Evolutionary conservation across 2,888 invertebrate species (phyloP), one percentile per base, ranked within the genome.

Genomic region (Autographa pulchrina): DNA sequence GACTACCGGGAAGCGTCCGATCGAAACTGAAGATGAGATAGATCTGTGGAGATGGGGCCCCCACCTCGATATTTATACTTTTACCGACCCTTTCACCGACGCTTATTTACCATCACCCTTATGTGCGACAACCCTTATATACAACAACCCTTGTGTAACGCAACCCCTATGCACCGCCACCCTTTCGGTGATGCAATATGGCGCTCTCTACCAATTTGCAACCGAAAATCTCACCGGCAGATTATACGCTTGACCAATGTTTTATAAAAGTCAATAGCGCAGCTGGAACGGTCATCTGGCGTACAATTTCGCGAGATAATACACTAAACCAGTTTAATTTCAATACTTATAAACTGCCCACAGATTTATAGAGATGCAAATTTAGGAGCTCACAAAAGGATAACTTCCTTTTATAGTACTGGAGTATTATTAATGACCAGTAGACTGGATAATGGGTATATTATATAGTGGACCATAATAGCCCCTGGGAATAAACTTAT

Each of bases 331-430:
- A 56, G 54, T 56, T 52, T 20, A 56, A 56, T 11, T 56, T 56
- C 54, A 56, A 56, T 56, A 20, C 54, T 20, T 56, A 25, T 20
- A 13, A 56, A 56, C 20, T 56, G 20, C 20, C 54, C 54, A 25
- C 25, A 20, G 20, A 20, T 56, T 25, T 56, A 56, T 56, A 56
- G 54, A 56, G 20, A 56, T 56, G 54, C 54, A 56, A 56, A 56
- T 56, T 56, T 25, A 20, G 25, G 13, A 56, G 20, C 14, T 20
- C 25, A 56, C 54, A 56, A 25, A 25, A 13, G 25, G 5, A 20
- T 0, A 18, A 18, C 11, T 25, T 56, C 25, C 54, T 56, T 56
- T 56, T 56, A 25, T 56, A 56, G 1, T 2, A 56, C 20, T 56
- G 18, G 25, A 56, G 54, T 56, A 56, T 18, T 54, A 54, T 54